Conservation (phyloP, 2,888 invertebrate genomes). For the Dicranocentrus wangi region DNA sequence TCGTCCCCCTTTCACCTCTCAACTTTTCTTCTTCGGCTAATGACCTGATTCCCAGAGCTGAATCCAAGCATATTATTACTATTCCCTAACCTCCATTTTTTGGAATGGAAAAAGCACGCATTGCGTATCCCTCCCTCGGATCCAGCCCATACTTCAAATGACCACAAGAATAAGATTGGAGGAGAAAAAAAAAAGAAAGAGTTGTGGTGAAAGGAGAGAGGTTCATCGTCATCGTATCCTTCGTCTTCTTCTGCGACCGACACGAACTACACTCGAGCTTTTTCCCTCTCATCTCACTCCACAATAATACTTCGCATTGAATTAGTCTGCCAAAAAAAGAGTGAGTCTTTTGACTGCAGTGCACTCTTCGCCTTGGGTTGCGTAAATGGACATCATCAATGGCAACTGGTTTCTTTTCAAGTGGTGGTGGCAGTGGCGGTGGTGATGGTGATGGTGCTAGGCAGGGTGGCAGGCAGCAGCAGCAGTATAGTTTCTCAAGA, state of each 20-base stretch:
- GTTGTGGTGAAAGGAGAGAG: too few relatives aligned
- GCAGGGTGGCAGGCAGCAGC: background rate
- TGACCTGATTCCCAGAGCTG: slow-evolving; percentile 62
- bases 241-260: too few relatives aligned
- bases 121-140: slow-evolving; percentile 31
- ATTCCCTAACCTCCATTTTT: slow-evolving; percentile 12
- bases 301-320: too few relatives aligned
- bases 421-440: background rate
- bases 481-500: too few relatives aligned
- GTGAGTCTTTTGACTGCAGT: too few relatives aligned
- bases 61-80: slow-evolving; percentile 23
- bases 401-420: background rate
- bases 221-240: too few relatives aligned
- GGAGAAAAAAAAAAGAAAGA: too few relatives aligned
- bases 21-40: slow-evolving; percentile 41
- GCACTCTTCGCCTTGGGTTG: slow-evolving; percentile 2
- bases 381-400: slow-evolving; percentile 47
- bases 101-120: slow-evolving; percentile 35
- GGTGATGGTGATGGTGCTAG: background rate
- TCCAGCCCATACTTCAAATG: too few relatives aligned
- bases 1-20: slow-evolving; percentile 16
- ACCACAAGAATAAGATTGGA: too few relatives aligned
- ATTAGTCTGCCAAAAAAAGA: too few relatives aligned
- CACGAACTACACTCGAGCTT: too few relatives aligned
- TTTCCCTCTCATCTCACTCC: too few relatives aligned